Conservation (phyloP, 1,140 invertebrate genomes). For the Drosophila mojavensis region DNA sequence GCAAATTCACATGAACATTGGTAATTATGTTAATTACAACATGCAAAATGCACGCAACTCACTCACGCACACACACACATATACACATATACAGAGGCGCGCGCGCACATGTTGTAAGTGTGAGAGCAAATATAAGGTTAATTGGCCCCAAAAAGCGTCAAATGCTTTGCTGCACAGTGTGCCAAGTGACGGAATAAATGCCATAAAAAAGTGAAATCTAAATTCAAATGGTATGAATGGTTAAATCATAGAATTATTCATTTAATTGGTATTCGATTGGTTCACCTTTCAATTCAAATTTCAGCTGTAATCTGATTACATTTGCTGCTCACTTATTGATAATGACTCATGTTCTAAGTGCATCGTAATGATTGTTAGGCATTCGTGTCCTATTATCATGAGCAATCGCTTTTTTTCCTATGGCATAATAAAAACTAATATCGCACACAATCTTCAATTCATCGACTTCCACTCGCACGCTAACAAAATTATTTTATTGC, state of each 20-base stretch:
- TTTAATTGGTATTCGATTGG: neutral
- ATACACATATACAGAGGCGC: neutral
- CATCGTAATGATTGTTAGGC: neutral
- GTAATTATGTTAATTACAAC: conserved; percentile 50
- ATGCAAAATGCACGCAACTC: conserved; percentile 49
- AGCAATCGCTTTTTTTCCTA: neutral
- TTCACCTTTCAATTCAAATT: conserved; percentile 2
- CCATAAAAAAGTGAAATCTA: neutral
- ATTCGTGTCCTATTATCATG: neutral
- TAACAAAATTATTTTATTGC: neutral
- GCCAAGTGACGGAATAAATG: neutral
- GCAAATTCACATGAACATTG: conserved; percentile 46
- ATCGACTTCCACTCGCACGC: neutral
- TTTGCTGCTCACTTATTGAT: neutral
- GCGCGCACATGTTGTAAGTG: conserved; percentile 3
- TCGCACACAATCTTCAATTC: neutral
- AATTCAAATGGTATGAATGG: neutral
- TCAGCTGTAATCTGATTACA: conserved; percentile 5
- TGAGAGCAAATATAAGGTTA: conserved; percentile 23
- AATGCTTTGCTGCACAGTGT: conserved; percentile 28
- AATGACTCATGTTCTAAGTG: conserved; percentile 7
- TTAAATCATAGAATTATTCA: neutral
- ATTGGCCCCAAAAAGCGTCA: conserved; percentile 32
- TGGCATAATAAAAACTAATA: neutral
- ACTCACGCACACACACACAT: conserved; percentile 2